A percentile compares a stretch with the other conserved stretches of the same genome.
Conservation (phyloP, 2,888 invertebrate species). For the Helicoverpa assulta region DNA sequence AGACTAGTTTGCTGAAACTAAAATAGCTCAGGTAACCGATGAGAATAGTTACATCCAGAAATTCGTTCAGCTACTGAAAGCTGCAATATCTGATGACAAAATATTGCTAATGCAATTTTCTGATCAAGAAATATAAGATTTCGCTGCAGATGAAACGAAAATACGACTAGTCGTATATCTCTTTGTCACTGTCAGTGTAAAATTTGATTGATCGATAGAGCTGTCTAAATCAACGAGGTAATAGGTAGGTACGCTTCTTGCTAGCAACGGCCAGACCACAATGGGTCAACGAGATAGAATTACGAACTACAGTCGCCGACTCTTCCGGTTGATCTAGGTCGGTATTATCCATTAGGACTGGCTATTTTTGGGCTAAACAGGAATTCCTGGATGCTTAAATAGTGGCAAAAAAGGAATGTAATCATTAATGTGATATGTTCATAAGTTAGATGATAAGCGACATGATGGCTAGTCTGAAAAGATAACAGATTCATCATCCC, state of each 20-base stretch:
- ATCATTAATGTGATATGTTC: too few species aligned
- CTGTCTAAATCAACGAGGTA: slow-evolving; percentile 23
- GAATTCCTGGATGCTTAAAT: neutral
- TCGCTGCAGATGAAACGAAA: neutral
- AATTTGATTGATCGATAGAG: slow-evolving; percentile 21
- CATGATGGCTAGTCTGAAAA: too few species aligned
- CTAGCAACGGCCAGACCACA: slow-evolving; percentile 9
- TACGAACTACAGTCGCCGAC: slow-evolving; percentile 31
- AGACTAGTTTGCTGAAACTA: neutral
- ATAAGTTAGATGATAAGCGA: too few species aligned
- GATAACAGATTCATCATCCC: too few species aligned
- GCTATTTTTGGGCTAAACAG: slow-evolving; percentile 7
- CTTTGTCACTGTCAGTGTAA: neutral
- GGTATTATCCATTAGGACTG: slow-evolving; percentile 28
- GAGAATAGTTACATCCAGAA: slow-evolving; percentile 6
- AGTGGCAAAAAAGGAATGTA: neutral
- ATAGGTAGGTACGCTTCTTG: slow-evolving; percentile 10
- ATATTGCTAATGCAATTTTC: neutral
- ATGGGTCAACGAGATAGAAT: slow-evolving; percentile 39
- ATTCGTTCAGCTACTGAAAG: neutral
- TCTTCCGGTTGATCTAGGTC: slow-evolving; percentile 45
- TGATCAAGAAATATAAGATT: neutral
- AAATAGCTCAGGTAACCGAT: slow-evolving; percentile 6
- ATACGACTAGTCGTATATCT: too few species aligned
- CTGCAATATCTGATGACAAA: neutral